Evolutionary conservation across 2,113 vertebrate genomes (phyloP).

Genomic region (Chloroceryle aenea): DNA sequence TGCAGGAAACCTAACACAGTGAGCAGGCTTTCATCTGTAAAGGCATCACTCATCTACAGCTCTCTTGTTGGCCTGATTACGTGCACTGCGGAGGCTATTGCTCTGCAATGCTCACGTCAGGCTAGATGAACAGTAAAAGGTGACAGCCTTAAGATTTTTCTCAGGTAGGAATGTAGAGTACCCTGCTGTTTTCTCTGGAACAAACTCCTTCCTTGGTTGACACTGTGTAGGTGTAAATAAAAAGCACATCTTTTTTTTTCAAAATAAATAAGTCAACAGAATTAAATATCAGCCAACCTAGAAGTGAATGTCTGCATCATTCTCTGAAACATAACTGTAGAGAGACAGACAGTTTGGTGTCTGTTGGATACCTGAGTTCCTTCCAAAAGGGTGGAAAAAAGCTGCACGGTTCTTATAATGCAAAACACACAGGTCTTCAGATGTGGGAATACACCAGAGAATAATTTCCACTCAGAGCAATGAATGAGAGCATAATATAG

Average conservation of each 20-base stretch:
- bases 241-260: background rate
- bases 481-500: background rate
- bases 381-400: background rate
- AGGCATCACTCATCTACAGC: background rate
- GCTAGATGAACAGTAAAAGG: background rate
- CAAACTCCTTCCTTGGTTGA: background rate
- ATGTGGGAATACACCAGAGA: slow-evolving; percentile 7
- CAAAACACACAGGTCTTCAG: slow-evolving; percentile 31
- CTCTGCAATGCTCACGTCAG: background rate
- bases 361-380: background rate
- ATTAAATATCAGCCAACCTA: background rate
- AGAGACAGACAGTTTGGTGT: background rate
- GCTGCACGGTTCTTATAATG: background rate
- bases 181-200: background rate
- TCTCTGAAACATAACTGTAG: background rate
- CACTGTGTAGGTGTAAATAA: background rate
- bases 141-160: background rate
- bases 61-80: background rate
- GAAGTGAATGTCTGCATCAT: background rate
- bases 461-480: slow-evolving; percentile 9
- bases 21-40: background rate
- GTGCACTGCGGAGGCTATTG: background rate
- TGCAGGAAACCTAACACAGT: background rate
- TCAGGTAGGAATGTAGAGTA: background rate
- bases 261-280: background rate